Percentiles rank a stretch among this genome's conserved stretches.
These are phyloP conservation scores for Emydura subglobosa DNA, from an alignment of 2,113 vertebrate genomes.

Conservation along the genomic window DNA sequence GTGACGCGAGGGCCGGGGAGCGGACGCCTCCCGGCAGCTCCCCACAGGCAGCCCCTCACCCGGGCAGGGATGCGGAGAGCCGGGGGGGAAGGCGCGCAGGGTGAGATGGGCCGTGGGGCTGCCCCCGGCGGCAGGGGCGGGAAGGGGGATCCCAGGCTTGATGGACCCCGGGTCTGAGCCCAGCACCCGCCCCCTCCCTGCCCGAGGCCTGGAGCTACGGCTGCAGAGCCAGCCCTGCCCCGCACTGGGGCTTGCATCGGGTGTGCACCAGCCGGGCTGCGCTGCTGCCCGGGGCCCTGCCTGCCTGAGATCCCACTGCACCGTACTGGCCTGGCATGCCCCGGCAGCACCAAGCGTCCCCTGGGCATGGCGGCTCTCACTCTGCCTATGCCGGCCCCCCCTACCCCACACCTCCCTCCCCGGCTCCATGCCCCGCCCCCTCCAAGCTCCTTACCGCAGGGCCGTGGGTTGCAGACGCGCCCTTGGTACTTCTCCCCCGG, in stretches of 20 bases:
- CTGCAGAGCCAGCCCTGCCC: not conserved
- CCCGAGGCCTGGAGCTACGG: not conserved
- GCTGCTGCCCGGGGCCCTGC: too few relatives aligned
- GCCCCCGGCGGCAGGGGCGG: rapidly evolving
- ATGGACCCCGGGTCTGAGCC: not conserved
- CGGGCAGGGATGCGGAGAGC: not conserved
- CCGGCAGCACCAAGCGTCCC: too few relatives aligned
- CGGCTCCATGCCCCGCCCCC: not conserved
- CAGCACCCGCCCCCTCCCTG: not conserved
- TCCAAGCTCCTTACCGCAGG: conserved; percentile 82
- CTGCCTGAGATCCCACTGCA: not conserved
- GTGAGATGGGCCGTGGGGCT: not conserved
- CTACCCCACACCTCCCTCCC: too few relatives aligned
- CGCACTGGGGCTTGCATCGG: not conserved
- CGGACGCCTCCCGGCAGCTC: too few relatives aligned
- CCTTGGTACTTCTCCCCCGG: conserved; percentile 86
- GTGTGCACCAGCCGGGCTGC: not conserved
- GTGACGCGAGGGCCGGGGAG: not conserved
- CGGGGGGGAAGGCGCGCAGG: not conserved
- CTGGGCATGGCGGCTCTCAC: too few relatives aligned
- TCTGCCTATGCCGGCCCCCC: not conserved
- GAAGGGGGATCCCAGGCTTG: not conserved
- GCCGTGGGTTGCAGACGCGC: conserved; percentile 86
- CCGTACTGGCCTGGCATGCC: not conserved
- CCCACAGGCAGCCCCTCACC: not conserved